Evolutionary conservation across 2,113 vertebrate genomes (phyloP).

Genomic region (Suncus etruscus): DNA sequence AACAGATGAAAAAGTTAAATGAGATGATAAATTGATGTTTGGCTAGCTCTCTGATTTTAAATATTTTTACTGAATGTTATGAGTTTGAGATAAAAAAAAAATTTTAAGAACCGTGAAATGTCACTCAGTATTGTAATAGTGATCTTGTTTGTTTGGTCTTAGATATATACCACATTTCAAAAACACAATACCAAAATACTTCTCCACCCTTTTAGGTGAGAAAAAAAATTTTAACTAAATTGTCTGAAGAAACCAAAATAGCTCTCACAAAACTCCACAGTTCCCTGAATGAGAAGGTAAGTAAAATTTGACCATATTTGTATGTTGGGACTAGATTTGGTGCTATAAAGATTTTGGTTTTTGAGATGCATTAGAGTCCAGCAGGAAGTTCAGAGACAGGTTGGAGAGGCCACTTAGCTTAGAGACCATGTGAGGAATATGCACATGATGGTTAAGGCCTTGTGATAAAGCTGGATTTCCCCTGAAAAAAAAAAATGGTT

Average conservation of each 20-base stretch:
- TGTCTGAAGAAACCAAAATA: slow-evolving; percentile 93
- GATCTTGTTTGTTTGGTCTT: slow-evolving; percentile 27
- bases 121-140: neutral
- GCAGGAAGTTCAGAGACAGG: too few relatives aligned
- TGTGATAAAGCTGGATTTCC: too few relatives aligned
- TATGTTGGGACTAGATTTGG: neutral
- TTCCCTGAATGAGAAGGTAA: slow-evolving; percentile 95
- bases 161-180: neutral
- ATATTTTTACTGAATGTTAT: slow-evolving; percentile 22
- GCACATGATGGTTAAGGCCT: too few relatives aligned
- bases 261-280: slow-evolving; percentile 94
- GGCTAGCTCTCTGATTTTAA: neutral
- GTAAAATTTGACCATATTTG: slow-evolving; percentile 60
- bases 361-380: too few relatives aligned
- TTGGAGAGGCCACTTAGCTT: too few relatives aligned
- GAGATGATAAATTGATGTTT: neutral
- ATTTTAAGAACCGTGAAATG: slow-evolving; percentile 20
- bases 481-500: too few relatives aligned
- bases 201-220: slow-evolving; percentile 88
- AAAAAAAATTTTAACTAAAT: slow-evolving; percentile 94
- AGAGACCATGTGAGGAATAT: too few relatives aligned
- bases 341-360: neutral
- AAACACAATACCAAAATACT: slow-evolving; percentile 35
- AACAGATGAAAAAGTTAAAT: neutral
- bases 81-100: slow-evolving; percentile 34